Base-by-base conservation (phyloP, 2,888 invertebrate species). In the Agrotis segetum region DNA sequence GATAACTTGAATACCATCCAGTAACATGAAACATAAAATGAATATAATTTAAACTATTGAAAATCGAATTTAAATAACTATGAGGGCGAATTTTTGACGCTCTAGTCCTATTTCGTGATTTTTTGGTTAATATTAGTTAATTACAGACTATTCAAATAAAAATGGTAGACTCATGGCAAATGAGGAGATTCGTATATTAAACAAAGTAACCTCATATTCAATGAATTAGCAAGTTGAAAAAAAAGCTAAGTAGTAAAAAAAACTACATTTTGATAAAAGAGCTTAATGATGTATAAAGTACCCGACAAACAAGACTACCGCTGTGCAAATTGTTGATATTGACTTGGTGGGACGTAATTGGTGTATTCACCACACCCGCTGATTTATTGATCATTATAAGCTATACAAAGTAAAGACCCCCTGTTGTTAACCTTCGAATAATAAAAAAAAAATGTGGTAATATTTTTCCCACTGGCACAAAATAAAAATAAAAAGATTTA, bases 401-500 rank as follows among this genome's bases (percentile, higher is more conserved):
- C 52, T 55, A 67, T 67, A 65, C 73, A 67, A 60, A 52, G 50
- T 58, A 17, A 61, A 52, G 40, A 24, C 24, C 58, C 58, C 52
- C 64, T 61, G 34, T 52, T 71, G 17, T 67, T 73, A 24, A 14
- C 47, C 46, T 17, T 61, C 14, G 5, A n/a, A 62, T 50, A 64
- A 40, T 44, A 55, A 13, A n/a, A 49, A 40, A 46, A 16, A 14
- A 14, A 14, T 34, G 21, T 24, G 3, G 40, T 46, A 29, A 72
- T 74, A 65, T 46, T 64, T 66, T 81, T 78, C 67, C 67, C 82
- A 86, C 83, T 85, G 87, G 86, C 87, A 83, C 88, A 85, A 81
- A 83, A 40, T 40, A 40, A 74, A 66, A 79, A 84, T 67, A 79
- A 83, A 76, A 74, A 80, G n/a, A 0, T 13, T 13, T 24, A 84